Evolutionary conservation across 2,888 invertebrate species (phyloP).

Genomic region (Dioctria rufipes): DNA sequence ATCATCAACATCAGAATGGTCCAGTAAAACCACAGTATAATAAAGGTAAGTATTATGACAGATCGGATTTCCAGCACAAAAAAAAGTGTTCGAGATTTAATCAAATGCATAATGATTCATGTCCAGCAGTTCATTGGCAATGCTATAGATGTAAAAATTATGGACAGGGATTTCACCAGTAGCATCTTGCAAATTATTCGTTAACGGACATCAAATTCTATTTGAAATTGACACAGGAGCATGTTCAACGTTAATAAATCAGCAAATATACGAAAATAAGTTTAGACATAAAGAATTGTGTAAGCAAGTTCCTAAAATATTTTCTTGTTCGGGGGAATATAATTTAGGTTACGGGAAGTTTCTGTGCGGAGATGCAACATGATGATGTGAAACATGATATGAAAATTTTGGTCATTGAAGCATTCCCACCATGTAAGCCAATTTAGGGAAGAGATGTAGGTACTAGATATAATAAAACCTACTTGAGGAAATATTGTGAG

Average conservation of each 20-base stretch:
- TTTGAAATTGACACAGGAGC: not conserved
- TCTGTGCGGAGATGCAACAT: not conserved
- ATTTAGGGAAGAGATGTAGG: not conserved
- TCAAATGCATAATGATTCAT: too few species aligned
- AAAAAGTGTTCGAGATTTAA: too few species aligned
- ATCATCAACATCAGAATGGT: too few species aligned
- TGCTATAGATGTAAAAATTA: too few species aligned
- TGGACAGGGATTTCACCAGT: too few species aligned
- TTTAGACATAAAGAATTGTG: not conserved
- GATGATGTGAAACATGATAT: too few species aligned
- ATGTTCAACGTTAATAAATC: not conserved
- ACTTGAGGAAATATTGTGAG: not conserved
- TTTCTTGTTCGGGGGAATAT: not conserved
- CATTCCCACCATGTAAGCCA: not conserved
- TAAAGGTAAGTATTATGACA: too few species aligned
- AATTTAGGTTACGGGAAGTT: not conserved
- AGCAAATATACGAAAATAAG: not conserved
- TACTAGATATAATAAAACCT: not conserved
- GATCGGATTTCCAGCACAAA: too few species aligned
- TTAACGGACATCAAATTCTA: not conserved
- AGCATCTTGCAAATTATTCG: too few species aligned
- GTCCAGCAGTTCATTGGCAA: too few species aligned
- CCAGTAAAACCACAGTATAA: too few species aligned
- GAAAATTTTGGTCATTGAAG: too few species aligned
- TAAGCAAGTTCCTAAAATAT: not conserved